Base-by-base conservation (phyloP, 2,888 invertebrate genomes). In the Eupsilia transversa region DNA sequence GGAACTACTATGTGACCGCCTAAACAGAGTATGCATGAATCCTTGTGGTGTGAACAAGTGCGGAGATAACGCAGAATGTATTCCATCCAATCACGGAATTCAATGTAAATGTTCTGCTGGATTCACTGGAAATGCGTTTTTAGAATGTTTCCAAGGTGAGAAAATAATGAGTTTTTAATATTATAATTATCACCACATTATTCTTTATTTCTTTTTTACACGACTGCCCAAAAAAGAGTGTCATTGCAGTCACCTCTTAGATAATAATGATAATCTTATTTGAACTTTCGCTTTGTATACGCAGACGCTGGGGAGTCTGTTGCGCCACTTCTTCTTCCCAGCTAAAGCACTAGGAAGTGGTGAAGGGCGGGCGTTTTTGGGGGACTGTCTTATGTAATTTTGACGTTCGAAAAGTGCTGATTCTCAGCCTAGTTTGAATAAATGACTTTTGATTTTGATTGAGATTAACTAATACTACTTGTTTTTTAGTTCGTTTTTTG, bases 11-110 rank as follows among this genome's bases (percentile, higher is more conserved):
- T 99, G 99, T 92, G 98, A 99, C 93, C 97, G 98, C 86, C 95
- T 98, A 67, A 98, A 98, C 90, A 97, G 98, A 91, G 97, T 98
- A 66, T 99, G 99, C 91, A 98, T 98, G 84, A 98, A 97, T 92
- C 98, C 98, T 3, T 98, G 98, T 91, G 96, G 97, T 86, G 97
- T 97, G 86, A 97, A 98, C 91, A 97, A 98, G 63, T 98, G 98
- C 89, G 98, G 98, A 54, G 97, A 98, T 75, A 98, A 98, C 91
- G 98, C 98, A 3, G 97, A 98, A 91, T 98, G 98, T 92, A 93
- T 97, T 67, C 97, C 98, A 4, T 97, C 96, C 74, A 97, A 98
- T 92, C 98, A 98, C 89, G 98, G 97, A 72, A 97, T 97, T 79
- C 97, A 98, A 88, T 98, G 98, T 90, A 97, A 97, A 92, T 98